These are phyloP conservation scores for Cettia cetti DNA, from an alignment of 2,113 vertebrate genomes.

Conservation along the genomic window DNA sequence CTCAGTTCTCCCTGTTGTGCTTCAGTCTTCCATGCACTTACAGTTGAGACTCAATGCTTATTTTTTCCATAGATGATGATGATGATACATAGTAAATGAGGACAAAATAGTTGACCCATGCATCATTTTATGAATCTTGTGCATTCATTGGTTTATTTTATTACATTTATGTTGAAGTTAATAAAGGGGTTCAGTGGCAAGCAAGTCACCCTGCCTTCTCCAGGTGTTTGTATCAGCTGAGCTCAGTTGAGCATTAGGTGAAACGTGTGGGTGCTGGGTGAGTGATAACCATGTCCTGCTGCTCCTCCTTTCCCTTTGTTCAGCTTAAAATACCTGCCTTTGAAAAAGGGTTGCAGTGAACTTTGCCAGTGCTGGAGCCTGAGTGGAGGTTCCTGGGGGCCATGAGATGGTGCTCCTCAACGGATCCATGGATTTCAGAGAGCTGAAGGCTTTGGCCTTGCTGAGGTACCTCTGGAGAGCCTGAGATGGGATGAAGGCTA, in stretches of 20 bases:
- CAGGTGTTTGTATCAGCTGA: neutral
- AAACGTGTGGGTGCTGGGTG: neutral
- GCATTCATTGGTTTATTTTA: neutral
- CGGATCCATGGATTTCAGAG: fast-evolving
- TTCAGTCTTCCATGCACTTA: neutral
- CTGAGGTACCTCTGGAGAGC: neutral
- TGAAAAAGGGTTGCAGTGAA: neutral
- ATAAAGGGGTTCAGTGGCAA: neutral
- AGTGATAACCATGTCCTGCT: neutral
- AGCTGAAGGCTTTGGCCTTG: neutral
- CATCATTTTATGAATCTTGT: neutral
- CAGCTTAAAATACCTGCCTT: neutral
- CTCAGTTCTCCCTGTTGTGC: neutral
- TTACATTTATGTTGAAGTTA: neutral
- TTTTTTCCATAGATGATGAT: neutral
- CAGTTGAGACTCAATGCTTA: neutral
- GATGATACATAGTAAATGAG: neutral
- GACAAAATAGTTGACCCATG: neutral
- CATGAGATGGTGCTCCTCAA: fast-evolving
- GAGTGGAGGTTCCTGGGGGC: fast-evolving
- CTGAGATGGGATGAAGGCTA: neutral
- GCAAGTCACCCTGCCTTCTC: neutral
- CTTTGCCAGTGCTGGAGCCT: fast-evolving
- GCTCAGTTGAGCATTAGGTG: neutral
- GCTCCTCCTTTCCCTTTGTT: neutral